Evolutionary conservation across 2,797 vertebrate genomes (phyloP), one percentile per base, ranked within the genome.

Genomic region (Acanthurus tractus): DNA sequence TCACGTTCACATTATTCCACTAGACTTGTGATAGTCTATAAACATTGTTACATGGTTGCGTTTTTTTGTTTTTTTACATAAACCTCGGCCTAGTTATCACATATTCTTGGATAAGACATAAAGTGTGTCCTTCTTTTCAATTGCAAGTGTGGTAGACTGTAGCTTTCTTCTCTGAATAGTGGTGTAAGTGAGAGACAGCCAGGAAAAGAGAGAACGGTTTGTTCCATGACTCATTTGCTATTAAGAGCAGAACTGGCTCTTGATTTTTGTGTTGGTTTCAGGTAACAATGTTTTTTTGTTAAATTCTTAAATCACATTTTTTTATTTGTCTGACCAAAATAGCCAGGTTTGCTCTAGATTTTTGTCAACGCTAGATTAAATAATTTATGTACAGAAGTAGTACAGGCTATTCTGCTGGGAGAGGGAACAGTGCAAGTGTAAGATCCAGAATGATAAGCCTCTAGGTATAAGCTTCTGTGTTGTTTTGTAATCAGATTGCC

Each of bases 201-300:
- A 82, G 65, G 74, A 85, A 82, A 83, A 82, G 56, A 70, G 64
- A 70, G 72, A 81, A 79, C 71, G 12, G 63, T 76, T 87, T 89
- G 79, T 87, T 83, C 84, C 70, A 85, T 83, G 84, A 90, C 82
- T 92, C 88, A 79, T 83, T 85, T 82, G 67, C 74, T 83, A 57
- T 84, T 71, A 82, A 75, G 70, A 63, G 64, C 64, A 78, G 55
- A 40, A n/a, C 45, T 66, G 65, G 59, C 56, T 67, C 57, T 82
- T 0, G 5, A 57, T 78, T 83, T 81, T 76, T 77, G 38, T 76
- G 14, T 72, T 74, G n/a, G 34, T 71, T 84, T 79, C 20, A 68
- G 58, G 62, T 79, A 76, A 68, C 42, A 23, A 56, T 70, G 49
- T 64, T 56, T 70, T 79, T 34, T 40, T 40, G 1, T 40, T 40